These are phyloP conservation scores for Xenopus petersii DNA, from an alignment of 2,797 vertebrate genomes.

Conservation along the genomic window DNA sequence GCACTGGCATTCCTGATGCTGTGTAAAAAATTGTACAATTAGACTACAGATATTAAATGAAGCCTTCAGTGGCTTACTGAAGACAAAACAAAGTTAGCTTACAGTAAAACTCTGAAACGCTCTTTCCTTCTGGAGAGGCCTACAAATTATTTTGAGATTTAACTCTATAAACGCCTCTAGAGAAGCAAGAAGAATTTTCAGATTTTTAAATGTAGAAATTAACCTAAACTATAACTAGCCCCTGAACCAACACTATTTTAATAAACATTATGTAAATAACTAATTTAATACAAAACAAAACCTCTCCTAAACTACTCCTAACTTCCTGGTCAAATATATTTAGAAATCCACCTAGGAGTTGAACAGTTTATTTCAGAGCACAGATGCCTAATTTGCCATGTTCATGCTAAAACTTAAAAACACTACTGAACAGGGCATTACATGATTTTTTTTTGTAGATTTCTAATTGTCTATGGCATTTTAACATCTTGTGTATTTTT, in stretches of 20 bases:
- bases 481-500: slow-evolving; percentile 5
- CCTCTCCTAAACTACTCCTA: slow-evolving; percentile 3
- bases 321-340: slow-evolving; percentile 51
- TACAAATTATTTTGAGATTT: neutral
- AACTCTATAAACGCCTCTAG: neutral
- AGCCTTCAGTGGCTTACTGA: slow-evolving; percentile 69
- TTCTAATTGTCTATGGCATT: slow-evolving; percentile 74
- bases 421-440: slow-evolving; percentile 52
- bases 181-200: slow-evolving; percentile 46
- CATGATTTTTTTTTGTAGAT: slow-evolving; percentile 37
- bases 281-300: too few relatives aligned
- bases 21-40: slow-evolving; percentile 76
- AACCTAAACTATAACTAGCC: slow-evolving; percentile 57
- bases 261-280: too few relatives aligned
- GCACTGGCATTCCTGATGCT: slow-evolving; percentile 91
- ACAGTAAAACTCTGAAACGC: slow-evolving; percentile 7
- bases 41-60: slow-evolving; percentile 54
- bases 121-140: slow-evolving; percentile 10
- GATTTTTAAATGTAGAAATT: slow-evolving; percentile 51
- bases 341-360: slow-evolving; percentile 60
- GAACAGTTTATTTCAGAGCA: slow-evolving; percentile 62
- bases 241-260: slow-evolving; percentile 55
- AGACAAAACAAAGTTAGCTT: slow-evolving; percentile 52
- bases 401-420: slow-evolving; percentile 53
- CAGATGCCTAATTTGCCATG: slow-evolving; percentile 52